Conservation (phyloP, 2,888 invertebrate species). For the Tolmerus cingulatus region DNA sequence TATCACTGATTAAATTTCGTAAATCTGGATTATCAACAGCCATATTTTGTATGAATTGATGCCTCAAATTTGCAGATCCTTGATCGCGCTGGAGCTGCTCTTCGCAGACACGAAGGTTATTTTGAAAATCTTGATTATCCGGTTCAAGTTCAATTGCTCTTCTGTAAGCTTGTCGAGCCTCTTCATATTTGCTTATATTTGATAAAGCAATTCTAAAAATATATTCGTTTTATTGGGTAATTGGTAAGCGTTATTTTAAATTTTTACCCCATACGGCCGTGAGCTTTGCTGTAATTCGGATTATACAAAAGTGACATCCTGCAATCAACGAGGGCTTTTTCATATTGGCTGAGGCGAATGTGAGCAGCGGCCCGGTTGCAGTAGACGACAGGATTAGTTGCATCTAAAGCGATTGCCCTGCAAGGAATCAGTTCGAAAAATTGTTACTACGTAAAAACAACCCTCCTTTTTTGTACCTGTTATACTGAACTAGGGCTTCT, state of each 20-base stretch:
- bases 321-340: slow-evolving; percentile 89
- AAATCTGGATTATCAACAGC: slow-evolving; percentile 11
- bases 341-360: slow-evolving; percentile 85
- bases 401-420: slow-evolving; percentile 87
- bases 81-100: slow-evolving; percentile 48
- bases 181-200: slow-evolving; percentile 80
- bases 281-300: slow-evolving; percentile 93
- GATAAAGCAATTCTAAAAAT: slow-evolving; percentile 74
- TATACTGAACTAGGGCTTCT: slow-evolving; percentile 85
- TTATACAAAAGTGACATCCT: slow-evolving; percentile 87
- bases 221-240: slow-evolving; percentile 57
- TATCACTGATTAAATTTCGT: slow-evolving; percentile 33
- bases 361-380: slow-evolving; percentile 97
- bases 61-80: background rate
- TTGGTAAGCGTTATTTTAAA: background rate
- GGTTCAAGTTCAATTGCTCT: slow-evolving; percentile 92
- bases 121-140: slow-evolving; percentile 86
- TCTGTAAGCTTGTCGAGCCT: slow-evolving; percentile 86
- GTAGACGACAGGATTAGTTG: slow-evolving; percentile 91
- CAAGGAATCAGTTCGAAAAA: slow-evolving; percentile 52
- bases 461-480: slow-evolving; percentile 56
- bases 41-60: slow-evolving; percentile 24
- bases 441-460: too few relatives aligned
- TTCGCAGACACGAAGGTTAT: slow-evolving; percentile 84
- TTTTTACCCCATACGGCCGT: slow-evolving; percentile 80